These are phyloP conservation scores for Anthoscopus minutus DNA, from an alignment of 2,113 vertebrate genomes.

Conservation along the genomic window DNA sequence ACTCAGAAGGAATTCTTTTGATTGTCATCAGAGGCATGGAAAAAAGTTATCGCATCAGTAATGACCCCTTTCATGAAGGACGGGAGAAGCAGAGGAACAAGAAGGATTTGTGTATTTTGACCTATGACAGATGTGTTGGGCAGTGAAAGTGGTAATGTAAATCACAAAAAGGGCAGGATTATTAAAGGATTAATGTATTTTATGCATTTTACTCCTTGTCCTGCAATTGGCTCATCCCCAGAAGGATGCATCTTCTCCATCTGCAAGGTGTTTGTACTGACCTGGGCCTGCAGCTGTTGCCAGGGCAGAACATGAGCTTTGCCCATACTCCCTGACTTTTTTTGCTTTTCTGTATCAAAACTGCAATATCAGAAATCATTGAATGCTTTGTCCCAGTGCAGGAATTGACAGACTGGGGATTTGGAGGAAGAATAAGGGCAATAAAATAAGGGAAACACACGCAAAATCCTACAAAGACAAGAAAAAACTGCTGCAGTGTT, in stretches of 20 bases:
- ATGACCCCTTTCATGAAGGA: not conserved
- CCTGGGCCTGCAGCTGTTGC: not conserved
- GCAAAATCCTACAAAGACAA: not conserved
- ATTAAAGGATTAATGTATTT: not conserved
- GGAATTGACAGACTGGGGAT: not conserved
- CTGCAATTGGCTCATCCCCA: not conserved
- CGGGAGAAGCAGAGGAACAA: not conserved
- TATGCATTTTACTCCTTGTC: not conserved
- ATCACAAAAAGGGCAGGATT: not conserved
- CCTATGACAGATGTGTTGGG: not conserved
- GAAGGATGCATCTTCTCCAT: not conserved
- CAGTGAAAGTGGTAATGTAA: not conserved
- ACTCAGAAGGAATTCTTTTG: not conserved
- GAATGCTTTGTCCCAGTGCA: not conserved
- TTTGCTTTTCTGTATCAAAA: not conserved
- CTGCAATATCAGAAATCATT: not conserved
- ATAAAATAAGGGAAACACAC: not conserved
- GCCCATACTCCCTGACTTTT: not conserved
- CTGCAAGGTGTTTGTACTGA: not conserved
- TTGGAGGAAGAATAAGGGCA: not conserved
- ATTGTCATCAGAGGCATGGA: not conserved
- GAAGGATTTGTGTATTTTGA: not conserved
- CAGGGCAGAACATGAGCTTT: not conserved
- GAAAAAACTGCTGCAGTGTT: not conserved
- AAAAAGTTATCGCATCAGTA: not conserved